Percentiles rank a stretch among this genome's conserved stretches.
Conservation (phyloP, 2,113 vertebrate species). For the Cygnus buccinator region DNA sequence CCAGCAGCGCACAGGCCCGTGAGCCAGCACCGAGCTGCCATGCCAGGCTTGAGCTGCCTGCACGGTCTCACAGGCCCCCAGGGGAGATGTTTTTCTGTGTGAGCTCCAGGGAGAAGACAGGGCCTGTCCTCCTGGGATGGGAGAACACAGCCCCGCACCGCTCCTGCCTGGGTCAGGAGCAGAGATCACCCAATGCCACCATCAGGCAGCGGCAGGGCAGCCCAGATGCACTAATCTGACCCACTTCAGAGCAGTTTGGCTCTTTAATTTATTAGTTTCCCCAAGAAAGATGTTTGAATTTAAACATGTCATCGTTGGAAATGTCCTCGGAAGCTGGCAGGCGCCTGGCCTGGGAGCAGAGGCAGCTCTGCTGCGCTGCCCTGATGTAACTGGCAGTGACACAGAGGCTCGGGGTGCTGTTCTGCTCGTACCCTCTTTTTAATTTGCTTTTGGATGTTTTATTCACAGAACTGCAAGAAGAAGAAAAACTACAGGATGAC, state of each 20-base stretch:
- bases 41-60: accelerated
- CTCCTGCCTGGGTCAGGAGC: accelerated
- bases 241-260: not conserved
- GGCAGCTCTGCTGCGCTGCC: not conserved
- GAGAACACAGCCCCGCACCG: accelerated
- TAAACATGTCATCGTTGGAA: not conserved
- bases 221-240: not conserved
- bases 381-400: constrained; percentile 4
- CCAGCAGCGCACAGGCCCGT: accelerated
- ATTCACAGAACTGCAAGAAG: accelerated
- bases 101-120: accelerated
- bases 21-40: accelerated
- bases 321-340: not conserved
- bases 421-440: not conserved
- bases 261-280: not conserved
- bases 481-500: not conserved
- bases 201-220: not conserved
- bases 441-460: not conserved
- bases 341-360: not conserved
- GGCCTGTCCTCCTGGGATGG: not conserved
- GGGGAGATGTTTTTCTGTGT: not conserved
- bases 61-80: not conserved
- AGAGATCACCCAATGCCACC: not conserved
- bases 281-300: not conserved
- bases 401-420: not conserved